Conservation (phyloP, 2,113 vertebrate species). For the Otocyon megalotis region DNA sequence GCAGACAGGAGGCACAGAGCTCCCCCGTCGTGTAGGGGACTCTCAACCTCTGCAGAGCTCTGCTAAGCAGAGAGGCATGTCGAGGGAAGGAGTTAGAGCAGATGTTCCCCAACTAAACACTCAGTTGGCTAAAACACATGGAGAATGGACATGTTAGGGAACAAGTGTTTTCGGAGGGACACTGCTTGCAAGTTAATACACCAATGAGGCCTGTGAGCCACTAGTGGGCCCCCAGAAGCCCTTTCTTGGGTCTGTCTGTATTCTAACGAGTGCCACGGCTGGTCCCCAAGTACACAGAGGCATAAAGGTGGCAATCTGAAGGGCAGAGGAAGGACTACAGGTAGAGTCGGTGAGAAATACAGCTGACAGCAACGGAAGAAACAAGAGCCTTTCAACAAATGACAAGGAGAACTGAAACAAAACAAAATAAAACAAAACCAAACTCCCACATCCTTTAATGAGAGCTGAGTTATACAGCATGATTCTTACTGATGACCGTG, state of each 20-base stretch:
- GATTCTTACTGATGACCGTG: neutral
- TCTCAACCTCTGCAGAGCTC: neutral
- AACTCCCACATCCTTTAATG: neutral
- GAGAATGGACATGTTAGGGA: neutral
- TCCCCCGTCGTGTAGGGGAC: neutral
- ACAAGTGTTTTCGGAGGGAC: neutral
- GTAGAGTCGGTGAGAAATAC: neutral
- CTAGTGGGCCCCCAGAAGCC: neutral
- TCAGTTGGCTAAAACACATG: neutral
- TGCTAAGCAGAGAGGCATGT: neutral
- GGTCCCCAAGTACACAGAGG: neutral
- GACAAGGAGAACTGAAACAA: neutral
- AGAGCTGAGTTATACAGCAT: neutral
- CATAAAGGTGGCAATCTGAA: neutral
- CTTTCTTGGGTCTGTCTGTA: neutral
- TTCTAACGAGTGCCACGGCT: neutral
- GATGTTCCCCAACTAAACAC: neutral
- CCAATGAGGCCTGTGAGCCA: rapidly evolving
- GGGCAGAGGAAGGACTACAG: neutral
- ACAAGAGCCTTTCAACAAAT: neutral
- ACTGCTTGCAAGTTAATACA: neutral
- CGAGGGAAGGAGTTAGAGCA: neutral
- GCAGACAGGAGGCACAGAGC: neutral
- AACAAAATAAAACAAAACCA: neutral
- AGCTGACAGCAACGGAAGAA: neutral